Conservation (phyloP, 2,797 vertebrate species). For the Dryobates pubescens region DNA sequence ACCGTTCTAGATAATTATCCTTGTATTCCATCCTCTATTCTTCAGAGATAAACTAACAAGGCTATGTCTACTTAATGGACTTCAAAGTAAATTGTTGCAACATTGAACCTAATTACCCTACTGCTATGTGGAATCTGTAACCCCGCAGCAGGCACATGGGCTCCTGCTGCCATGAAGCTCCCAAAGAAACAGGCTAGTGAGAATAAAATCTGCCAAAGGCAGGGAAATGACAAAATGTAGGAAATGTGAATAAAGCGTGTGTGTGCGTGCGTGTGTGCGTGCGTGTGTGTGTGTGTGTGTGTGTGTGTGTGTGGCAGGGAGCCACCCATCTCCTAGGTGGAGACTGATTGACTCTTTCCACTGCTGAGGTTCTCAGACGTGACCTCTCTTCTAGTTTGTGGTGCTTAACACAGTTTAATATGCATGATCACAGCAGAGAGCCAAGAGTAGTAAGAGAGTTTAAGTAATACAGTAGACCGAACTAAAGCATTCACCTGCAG, state of each 20-base stretch:
- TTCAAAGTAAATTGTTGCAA: constrained; percentile 47
- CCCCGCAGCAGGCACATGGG: background rate
- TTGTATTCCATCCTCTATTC: background rate
- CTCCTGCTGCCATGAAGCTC: background rate
- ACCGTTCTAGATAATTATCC: background rate
- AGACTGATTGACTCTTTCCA: background rate
- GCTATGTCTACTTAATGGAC: background rate
- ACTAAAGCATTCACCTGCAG: background rate
- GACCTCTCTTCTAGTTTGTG: background rate
- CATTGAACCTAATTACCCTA: constrained; percentile 5
- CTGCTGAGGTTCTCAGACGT: background rate
- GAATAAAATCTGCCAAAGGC: background rate
- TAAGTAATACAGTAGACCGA: background rate
- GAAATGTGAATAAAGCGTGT: background rate
- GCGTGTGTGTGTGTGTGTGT: too few relatives aligned
- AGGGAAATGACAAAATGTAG: background rate
- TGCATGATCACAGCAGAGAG: background rate
- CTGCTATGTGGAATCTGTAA: constrained; percentile 4
- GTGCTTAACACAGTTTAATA: background rate
- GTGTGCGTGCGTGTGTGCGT: too few relatives aligned
- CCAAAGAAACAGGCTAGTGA: background rate
- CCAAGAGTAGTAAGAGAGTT: accelerated
- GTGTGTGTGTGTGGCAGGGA: background rate
- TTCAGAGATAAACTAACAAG: constrained; percentile 38
- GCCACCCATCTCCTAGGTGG: background rate